Conservation (phyloP, 2,888 invertebrate genomes). For the Unio delphinus region DNA sequence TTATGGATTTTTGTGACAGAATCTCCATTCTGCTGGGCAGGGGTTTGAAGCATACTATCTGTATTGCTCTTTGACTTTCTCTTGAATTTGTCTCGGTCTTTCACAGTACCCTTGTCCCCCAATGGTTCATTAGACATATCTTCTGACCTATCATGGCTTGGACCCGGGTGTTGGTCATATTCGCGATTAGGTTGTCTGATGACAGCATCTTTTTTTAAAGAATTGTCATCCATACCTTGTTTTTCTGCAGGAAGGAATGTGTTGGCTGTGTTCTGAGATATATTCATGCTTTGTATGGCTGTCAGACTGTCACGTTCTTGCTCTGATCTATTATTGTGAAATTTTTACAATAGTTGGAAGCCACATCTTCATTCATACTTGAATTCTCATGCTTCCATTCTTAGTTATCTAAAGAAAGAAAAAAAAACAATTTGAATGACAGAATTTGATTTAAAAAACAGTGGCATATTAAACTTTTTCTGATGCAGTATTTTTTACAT, state of each 20-base stretch:
- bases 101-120: too few relatives aligned
- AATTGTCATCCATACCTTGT: slow-evolving; percentile 14
- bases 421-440: too few relatives aligned
- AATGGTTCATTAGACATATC: too few relatives aligned
- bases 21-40: background rate
- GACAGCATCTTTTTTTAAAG: slow-evolving; percentile 18
- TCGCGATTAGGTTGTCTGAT: slow-evolving; percentile 39
- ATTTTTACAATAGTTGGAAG: slow-evolving; percentile 14
- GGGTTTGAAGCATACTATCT: too few relatives aligned
- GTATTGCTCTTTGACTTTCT: too few relatives aligned
- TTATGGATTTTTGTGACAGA: slow-evolving; percentile 9
- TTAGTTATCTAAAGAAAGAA: too few relatives aligned
- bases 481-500: too few relatives aligned
- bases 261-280: slow-evolving; percentile 17
- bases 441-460: too few relatives aligned
- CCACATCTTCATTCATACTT: slow-evolving; percentile 24
- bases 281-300: slow-evolving; percentile 34
- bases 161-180: background rate
- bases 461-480: too few relatives aligned
- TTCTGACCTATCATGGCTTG: too few relatives aligned
- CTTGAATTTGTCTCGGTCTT: too few relatives aligned
- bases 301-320: slow-evolving; percentile 45
- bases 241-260: slow-evolving; percentile 2
- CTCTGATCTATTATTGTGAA: slow-evolving; percentile 46
- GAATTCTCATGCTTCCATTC: background rate